Percentiles rank a stretch among this genome's conserved stretches.
Conservation (phyloP, 2,113 vertebrate species). For the Peromyscus leucopus region DNA sequence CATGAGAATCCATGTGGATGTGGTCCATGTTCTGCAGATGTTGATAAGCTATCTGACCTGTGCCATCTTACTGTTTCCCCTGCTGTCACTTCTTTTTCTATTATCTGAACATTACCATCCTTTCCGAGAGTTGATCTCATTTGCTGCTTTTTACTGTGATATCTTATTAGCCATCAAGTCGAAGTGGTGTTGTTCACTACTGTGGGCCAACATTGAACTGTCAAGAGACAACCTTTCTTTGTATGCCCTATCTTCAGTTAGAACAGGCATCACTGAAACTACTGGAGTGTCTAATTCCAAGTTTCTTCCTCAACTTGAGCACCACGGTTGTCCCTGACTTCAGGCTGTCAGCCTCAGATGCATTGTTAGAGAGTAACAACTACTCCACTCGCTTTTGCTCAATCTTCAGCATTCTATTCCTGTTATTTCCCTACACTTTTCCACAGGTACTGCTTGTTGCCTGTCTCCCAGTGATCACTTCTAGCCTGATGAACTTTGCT, state of each 20-base stretch:
- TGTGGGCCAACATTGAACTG: background rate
- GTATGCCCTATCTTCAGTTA: background rate
- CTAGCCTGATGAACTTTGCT: background rate
- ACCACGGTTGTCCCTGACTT: accelerated
- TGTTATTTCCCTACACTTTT: background rate
- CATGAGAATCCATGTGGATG: background rate
- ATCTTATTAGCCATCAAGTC: background rate
- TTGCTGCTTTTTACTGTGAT: background rate
- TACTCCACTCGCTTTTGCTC: background rate
- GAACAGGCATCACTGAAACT: background rate
- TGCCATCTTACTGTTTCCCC: background rate
- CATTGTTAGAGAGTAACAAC: background rate
- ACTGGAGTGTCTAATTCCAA: background rate
- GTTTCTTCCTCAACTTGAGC: background rate
- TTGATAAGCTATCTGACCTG: background rate
- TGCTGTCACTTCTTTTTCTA: background rate
- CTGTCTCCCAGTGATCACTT: background rate
- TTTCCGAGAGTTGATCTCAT: background rate
- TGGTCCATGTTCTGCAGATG: background rate
- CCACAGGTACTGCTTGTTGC: background rate
- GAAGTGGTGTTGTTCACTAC: background rate
- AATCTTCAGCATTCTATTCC: background rate
- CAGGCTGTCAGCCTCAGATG: background rate
- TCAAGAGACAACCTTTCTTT: background rate
- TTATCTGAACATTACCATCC: background rate